Percentiles rank a stretch among this genome's conserved stretches.
Evolutionary conservation across 2,888 invertebrate genomes (phyloP).

Genomic region (Dicyrtoma fusca): DNA sequence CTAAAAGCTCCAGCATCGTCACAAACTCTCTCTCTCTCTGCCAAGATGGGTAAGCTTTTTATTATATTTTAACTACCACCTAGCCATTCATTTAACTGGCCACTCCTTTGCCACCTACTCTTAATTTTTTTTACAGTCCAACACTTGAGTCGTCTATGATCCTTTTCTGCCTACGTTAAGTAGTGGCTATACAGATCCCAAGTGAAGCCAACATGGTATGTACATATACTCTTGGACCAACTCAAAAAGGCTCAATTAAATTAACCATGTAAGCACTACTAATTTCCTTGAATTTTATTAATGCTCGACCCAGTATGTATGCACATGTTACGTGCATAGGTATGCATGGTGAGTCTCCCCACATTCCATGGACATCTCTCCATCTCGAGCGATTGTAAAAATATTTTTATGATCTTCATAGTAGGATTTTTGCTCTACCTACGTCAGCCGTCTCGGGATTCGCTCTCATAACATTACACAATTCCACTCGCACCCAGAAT

Average conservation of each 20-base stretch:
- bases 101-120: conserved; percentile 36
- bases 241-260: too few relatives aligned
- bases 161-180: too few relatives aligned
- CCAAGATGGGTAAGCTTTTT: conserved; percentile 23
- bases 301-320: neutral
- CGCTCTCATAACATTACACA: conserved; percentile 13
- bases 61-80: neutral
- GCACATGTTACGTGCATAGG: neutral
- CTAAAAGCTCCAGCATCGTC: conserved; percentile 4
- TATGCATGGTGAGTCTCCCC: too few relatives aligned
- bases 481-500: neutral
- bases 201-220: too few relatives aligned
- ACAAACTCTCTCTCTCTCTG: neutral
- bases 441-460: conserved; percentile 10
- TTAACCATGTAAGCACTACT: conserved; percentile 9
- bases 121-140: conserved; percentile 29
- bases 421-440: conserved; percentile 1
- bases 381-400: neutral
- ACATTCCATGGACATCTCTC: neutral
- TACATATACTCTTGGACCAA: too few relatives aligned
- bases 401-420: neutral
- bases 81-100: conserved; percentile 8
- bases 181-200: too few relatives aligned
- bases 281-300: conserved; percentile 11
- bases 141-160: neutral